Evolutionary conservation across 2,888 invertebrate species (phyloP), one percentile per base, ranked within the genome.

Genomic region (Ochropleura plecta): DNA sequence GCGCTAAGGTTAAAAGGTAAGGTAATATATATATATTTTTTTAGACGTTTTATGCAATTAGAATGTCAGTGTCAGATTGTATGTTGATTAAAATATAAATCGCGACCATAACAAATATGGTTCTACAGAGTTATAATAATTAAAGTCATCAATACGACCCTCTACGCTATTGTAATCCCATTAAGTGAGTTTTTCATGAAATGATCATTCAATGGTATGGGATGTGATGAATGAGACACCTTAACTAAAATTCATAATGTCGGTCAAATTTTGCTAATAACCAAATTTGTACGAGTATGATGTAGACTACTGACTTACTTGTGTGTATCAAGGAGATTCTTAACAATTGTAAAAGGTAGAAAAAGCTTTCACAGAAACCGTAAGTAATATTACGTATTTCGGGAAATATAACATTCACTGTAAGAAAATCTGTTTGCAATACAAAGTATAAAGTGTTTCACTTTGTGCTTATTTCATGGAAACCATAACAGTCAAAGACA

Each of bases 281-380:
- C 20, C 0, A 14, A 42, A 67, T 20, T 20, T 6, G 6, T 53
- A 51, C 5, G 12, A 12, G 0, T 55, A 57, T 16, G 2, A 44
- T 7, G 16, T 16, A 44, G 12, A 64, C 8, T 10, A 30, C 10
- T 42, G 12, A 53, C 42, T 9, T 20, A 48, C 44, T 69, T 7
- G 14, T 20, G 8, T 18, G 14, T 44, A 51, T 18, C 12, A 9
- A 14, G 2, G 5, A 70, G 44, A 53, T 49, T n/a, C 20, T 6
- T 40, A 46, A 48, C 40, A 48, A 18, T 9, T 64, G 5, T 9
- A 5, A 48, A 62, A 63, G n/a, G 10, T 16, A 63, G 1, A 16
- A 65, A 6, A 65, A 66, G 18, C 66, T 66, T 66, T 53, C 44
- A 44, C 1, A 44, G 44, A 30, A 30, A 44, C 67, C 44, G 46